Evolutionary conservation across 2,888 invertebrate genomes (phyloP).

Genomic region (Hirudinaria manillensis): DNA sequence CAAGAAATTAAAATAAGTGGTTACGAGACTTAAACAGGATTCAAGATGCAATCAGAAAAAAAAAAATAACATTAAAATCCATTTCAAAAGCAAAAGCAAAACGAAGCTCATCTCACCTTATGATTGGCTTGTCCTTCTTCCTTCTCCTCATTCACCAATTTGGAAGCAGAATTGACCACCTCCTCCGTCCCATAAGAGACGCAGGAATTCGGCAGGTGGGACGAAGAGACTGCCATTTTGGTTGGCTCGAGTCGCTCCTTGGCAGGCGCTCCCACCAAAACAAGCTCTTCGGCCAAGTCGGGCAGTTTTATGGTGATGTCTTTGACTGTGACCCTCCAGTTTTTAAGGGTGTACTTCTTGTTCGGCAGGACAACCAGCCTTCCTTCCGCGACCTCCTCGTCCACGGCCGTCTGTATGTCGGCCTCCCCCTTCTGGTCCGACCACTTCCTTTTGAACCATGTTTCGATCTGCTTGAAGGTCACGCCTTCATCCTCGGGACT

Average conservation of each 20-base stretch:
- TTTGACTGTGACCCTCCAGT: constrained; percentile 5
- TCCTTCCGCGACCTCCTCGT: constrained; percentile 14
- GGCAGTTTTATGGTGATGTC: neutral
- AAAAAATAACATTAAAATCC: too few relatives aligned
- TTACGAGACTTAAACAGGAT: too few relatives aligned
- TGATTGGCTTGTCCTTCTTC: too few relatives aligned
- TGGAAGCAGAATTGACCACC: too few relatives aligned
- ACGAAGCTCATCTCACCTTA: too few relatives aligned
- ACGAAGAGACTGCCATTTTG: neutral
- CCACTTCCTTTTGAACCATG: constrained; percentile 24
- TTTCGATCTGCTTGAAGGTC: constrained; percentile 7
- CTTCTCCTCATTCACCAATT: too few relatives aligned
- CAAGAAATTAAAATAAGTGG: too few relatives aligned
- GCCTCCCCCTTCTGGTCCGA: neutral
- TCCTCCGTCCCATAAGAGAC: too few relatives aligned
- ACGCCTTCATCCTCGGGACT: constrained; percentile 10
- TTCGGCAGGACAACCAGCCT: constrained; percentile 9
- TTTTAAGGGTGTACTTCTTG: constrained; percentile 14
- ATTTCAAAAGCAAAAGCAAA: too few relatives aligned
- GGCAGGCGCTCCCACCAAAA: neutral
- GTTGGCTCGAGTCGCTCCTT: neutral
- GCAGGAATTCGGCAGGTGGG: neutral
- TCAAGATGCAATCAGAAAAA: too few relatives aligned
- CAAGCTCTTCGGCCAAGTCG: neutral
- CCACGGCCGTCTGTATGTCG: neutral